A percentile compares a stretch with the other conserved stretches of the same genome.
Evolutionary conservation across 2,888 invertebrate genomes (phyloP).

Genomic region (Cosmia trapezina): DNA sequence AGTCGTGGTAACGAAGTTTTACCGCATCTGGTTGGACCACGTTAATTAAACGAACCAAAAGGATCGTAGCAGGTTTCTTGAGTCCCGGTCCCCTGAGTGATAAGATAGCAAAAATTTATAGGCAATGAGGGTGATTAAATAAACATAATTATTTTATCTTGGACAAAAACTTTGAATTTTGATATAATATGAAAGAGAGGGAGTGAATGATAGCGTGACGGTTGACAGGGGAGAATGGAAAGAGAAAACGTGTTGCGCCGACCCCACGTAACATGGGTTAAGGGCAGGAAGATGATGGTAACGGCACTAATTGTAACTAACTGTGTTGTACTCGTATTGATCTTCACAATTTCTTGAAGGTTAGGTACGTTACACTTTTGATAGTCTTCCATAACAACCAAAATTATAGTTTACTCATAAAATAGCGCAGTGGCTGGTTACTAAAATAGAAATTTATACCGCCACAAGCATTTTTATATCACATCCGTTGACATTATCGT

Average conservation of each 20-base stretch:
- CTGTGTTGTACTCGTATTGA: neutral
- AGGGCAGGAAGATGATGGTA: neutral
- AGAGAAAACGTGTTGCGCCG: too few species aligned
- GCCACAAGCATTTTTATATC: slow-evolving; percentile 34
- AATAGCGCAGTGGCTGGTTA: neutral
- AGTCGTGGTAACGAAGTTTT: neutral
- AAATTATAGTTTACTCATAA: slow-evolving; percentile 17
- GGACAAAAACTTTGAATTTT: too few species aligned
- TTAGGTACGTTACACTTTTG: slow-evolving; percentile 7
- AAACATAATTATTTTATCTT: too few species aligned
- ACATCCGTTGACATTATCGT: slow-evolving; percentile 32
- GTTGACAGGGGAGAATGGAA: too few species aligned
- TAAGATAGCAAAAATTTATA: too few species aligned
- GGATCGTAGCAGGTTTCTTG: too few species aligned
- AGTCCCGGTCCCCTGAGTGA: too few species aligned
- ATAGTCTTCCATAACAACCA: slow-evolving; percentile 22
- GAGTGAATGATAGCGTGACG: too few species aligned
- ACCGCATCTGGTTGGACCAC: neutral
- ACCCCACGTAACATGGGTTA: too few species aligned
- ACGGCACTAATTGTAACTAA: neutral
- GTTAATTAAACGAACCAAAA: neutral
- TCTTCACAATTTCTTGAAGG: slow-evolving; percentile 4
- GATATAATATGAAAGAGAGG: too few species aligned
- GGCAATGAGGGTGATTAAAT: too few species aligned
- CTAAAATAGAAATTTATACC: slow-evolving; percentile 37